phyloP scores from a whole-genome alignment of 2,797 vertebrate species.

The Acanthurus lineatus region DNA sequence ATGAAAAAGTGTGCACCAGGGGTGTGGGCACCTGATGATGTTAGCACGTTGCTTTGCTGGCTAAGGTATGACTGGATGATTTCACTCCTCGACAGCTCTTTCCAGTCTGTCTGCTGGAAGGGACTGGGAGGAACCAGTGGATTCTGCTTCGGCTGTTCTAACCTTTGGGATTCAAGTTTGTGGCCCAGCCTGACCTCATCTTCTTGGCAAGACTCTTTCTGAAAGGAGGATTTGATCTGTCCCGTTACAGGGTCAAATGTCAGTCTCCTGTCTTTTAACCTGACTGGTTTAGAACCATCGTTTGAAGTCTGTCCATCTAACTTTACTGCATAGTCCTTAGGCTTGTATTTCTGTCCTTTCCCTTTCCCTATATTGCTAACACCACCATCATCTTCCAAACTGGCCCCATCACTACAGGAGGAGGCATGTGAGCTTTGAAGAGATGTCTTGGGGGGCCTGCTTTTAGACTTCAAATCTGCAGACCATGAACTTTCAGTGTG shows the following conservation, averaged over 20 bases:
- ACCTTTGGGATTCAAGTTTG: slow-evolving; percentile 82
- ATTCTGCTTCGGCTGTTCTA: slow-evolving; percentile 83
- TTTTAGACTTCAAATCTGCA: slow-evolving; percentile 75
- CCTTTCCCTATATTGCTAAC: slow-evolving; percentile 85
- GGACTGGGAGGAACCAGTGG: slow-evolving; percentile 87
- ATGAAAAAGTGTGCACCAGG: slow-evolving; percentile 91
- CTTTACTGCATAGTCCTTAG: slow-evolving; percentile 84
- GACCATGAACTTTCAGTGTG: slow-evolving; percentile 79
- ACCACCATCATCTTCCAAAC: slow-evolving; percentile 81
- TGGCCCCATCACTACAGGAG: slow-evolving; percentile 76
- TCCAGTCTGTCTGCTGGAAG: slow-evolving; percentile 96
- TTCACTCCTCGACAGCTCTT: slow-evolving; percentile 93
- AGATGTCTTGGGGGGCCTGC: slow-evolving; percentile 64
- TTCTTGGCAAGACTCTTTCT: slow-evolving; percentile 86
- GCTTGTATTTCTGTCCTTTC: slow-evolving; percentile 89
- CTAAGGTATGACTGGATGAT: slow-evolving; percentile 96
- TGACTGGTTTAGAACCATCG: slow-evolving; percentile 86
- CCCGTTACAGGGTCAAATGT: slow-evolving; percentile 93
- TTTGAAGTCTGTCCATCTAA: slow-evolving; percentile 86
- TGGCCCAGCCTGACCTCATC: slow-evolving; percentile 73
- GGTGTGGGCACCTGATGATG: slow-evolving; percentile 89
- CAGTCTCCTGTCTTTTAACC: slow-evolving; percentile 93
- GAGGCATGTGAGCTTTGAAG: slow-evolving; percentile 73
- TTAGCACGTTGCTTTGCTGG: slow-evolving; percentile 93
- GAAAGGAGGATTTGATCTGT: slow-evolving; percentile 90